These are phyloP conservation scores for Dermatemys mawii DNA, from an alignment of 2,113 vertebrate genomes.

Conservation along the genomic window DNA sequence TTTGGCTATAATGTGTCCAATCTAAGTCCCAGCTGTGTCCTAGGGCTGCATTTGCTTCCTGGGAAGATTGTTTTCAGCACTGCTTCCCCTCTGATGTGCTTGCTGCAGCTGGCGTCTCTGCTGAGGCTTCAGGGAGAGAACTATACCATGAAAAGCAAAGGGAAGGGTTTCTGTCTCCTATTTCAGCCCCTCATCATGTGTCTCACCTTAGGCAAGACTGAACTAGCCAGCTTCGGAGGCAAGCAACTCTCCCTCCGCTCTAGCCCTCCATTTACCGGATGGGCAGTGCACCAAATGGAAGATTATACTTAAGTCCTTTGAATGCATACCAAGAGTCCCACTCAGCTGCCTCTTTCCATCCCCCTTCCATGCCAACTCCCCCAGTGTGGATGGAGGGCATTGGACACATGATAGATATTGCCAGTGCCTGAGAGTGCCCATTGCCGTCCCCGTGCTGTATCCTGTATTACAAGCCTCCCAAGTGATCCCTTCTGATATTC, in stretches of 20 bases:
- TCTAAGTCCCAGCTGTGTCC: conserved; percentile 6
- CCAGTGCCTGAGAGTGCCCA: neutral
- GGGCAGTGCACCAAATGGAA: too few relatives aligned
- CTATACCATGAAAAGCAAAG: conserved; percentile 47
- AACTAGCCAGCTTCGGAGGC: neutral
- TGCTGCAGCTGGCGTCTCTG: neutral
- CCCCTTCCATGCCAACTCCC: neutral
- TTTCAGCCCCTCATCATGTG: neutral
- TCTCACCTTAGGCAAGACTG: neutral
- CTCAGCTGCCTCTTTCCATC: too few relatives aligned
- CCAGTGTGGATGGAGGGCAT: neutral
- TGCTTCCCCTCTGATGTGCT: neutral
- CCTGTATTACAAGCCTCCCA: fast-evolving
- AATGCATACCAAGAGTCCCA: too few relatives aligned
- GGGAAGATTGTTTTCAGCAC: neutral
- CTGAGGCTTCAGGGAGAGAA: conserved; percentile 8
- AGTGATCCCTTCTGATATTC: neutral
- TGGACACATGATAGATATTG: fast-evolving
- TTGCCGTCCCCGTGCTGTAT: too few relatives aligned
- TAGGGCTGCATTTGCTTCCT: conserved; percentile 4
- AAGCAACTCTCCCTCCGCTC: neutral
- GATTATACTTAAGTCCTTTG: too few relatives aligned
- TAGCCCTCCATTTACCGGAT: too few relatives aligned
- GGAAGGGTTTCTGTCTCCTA: neutral
- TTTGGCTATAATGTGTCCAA: neutral